Percentiles rank a stretch among this genome's conserved stretches.
These are phyloP conservation scores for Clarias gariepinus DNA, from an alignment of 2,113 vertebrate genomes.

Conservation along the genomic window DNA sequence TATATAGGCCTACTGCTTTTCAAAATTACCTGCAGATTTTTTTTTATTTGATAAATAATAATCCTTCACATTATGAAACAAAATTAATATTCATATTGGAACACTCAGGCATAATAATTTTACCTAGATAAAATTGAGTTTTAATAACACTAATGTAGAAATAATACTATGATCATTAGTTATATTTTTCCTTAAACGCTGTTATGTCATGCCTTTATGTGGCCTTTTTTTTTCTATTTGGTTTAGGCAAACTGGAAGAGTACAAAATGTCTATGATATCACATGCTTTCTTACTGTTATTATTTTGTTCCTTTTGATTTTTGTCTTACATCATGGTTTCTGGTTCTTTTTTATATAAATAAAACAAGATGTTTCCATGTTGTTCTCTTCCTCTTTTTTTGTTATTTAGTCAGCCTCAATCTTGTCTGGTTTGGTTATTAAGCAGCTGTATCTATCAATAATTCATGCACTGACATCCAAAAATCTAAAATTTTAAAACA, in stretches of 20 bases:
- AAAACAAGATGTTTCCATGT: conserved; percentile 36
- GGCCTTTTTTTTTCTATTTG: not conserved
- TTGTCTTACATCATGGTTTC: not conserved
- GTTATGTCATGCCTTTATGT: not conserved
- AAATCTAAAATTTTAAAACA: not conserved
- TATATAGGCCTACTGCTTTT: not conserved
- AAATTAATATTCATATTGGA: not conserved
- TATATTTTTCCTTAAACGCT: not conserved
- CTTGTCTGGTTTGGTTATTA: conserved; percentile 71
- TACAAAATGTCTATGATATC: not conserved
- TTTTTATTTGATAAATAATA: not conserved
- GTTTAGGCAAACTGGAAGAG: not conserved
- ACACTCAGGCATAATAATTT: not conserved
- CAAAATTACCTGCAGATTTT: not conserved
- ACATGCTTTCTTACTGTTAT: not conserved
- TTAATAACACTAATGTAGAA: not conserved
- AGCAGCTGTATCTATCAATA: conserved; percentile 62
- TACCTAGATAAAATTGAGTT: not conserved
- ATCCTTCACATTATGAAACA: not conserved
- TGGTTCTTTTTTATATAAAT: not conserved
- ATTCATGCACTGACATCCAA: conserved; percentile 51
- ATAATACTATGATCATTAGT: not conserved
- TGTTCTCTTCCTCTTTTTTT: conserved; percentile 56
- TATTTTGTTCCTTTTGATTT: not conserved
- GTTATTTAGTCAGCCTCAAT: conserved; percentile 77